These are phyloP conservation scores for Cottoperca gobio DNA, from an alignment of 2,797 vertebrate species.

Conservation along the genomic window DNA sequence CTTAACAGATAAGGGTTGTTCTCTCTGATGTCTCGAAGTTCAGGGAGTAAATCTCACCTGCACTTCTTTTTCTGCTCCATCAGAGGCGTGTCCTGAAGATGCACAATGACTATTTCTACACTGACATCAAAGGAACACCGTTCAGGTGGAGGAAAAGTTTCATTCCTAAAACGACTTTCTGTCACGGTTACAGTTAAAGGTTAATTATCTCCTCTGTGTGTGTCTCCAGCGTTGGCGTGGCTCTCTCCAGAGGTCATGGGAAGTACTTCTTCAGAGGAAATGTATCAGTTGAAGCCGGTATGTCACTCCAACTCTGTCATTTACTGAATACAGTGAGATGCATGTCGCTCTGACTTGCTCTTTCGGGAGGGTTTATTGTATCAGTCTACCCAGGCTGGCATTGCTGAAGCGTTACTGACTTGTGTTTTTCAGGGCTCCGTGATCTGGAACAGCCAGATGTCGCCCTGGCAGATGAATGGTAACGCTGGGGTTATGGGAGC, in stretches of 20 bases:
- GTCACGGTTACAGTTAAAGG: background rate
- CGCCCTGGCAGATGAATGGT: conserved; percentile 98
- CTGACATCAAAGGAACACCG: conserved; percentile 98
- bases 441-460: conserved; percentile 98
- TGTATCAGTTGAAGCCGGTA: conserved; percentile 95
- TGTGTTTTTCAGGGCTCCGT: conserved; percentile 90
- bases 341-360: conserved; percentile 31
- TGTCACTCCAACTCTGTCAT: conserved; percentile 22
- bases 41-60: conserved; percentile 25
- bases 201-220: conserved; percentile 23
- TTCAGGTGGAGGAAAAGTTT: conserved; percentile 88
- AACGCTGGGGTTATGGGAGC: conserved; percentile 77
- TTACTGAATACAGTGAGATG: conserved; percentile 9
- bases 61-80: conserved; percentile 45
- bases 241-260: conserved; percentile 96
- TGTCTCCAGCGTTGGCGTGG: conserved; percentile 92
- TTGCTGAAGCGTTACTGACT: conserved; percentile 79
- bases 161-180: conserved; percentile 2
- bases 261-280: conserved; percentile 98
- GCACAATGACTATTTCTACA: conserved; percentile 99
- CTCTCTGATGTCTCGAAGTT: conserved; percentile 22
- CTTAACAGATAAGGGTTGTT: conserved; percentile 18
- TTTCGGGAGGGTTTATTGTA: conserved; percentile 40
- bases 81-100: conserved; percentile 97
- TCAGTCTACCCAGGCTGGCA: conserved; percentile 40